Evolutionary conservation across 2,888 invertebrate species (phyloP), one percentile per base, ranked within the genome.

Genomic region (Watsonalla cultraria): DNA sequence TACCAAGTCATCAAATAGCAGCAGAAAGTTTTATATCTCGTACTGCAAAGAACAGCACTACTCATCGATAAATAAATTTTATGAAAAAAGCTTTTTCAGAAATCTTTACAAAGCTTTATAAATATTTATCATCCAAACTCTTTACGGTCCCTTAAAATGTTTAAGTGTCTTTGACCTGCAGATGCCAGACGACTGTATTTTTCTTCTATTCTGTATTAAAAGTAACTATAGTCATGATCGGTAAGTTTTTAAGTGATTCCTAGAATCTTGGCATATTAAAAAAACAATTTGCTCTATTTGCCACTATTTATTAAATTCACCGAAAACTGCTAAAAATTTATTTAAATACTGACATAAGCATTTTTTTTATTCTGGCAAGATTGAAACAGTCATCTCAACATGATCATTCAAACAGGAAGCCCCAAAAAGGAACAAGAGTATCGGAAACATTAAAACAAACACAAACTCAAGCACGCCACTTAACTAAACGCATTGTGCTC

Each of bases 401-500:
- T 49, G 14, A 49, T 49, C 49, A 15, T 15, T 13, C 39, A 51
- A 68, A 72, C 74, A 72, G 76, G 78, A 78, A 77, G 73, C 68
- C 68, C 66, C 62, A 66, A 67, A 74, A 68, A 72, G 72, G 71
- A 72, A 78, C 77, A 68, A 68, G 67, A 68, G 72, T 74, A 79
- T 78, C 76, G 76, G 78, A 78, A 79, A 76, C 72, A 68, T 68
- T 65, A 74, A 78, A 79, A 79, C 79, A 82, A 77, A 74, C 66
- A 60, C 58, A 64, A 68, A 61, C 65, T 61, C 57, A 75, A 42
- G 42, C 69, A 60, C 64, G 68, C 76, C 78, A 79, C 80, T 82
- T 78, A 80, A 73, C 72, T 69, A 60, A 70, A 70, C 65, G 70
- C 59, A 53, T 61, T 65, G 74, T 73, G 74, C 72, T 76, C 72